Conservation (phyloP, 2,113 vertebrate species). For the Actenoides lindsayi region DNA sequence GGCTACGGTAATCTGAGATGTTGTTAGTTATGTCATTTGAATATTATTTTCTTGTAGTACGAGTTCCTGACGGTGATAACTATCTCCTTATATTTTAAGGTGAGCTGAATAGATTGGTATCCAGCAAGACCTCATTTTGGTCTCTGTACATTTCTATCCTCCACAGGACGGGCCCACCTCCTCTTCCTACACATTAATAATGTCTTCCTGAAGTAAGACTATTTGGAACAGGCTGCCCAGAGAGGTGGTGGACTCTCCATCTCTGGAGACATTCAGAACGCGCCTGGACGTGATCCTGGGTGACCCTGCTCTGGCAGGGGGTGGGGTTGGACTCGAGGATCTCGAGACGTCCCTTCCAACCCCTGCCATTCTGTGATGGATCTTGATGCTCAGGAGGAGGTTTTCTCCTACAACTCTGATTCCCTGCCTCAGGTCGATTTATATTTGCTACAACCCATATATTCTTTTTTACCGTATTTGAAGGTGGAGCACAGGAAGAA, state of each 20-base stretch:
- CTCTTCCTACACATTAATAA: not conserved
- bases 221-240: not conserved
- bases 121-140: not conserved
- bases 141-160: not conserved
- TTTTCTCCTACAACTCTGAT: not conserved
- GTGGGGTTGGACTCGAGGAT: no score
- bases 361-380: no score
- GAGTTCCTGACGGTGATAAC: constrained; percentile 16
- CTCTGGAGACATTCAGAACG: no score
- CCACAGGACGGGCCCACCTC: not conserved
- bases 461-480: not conserved
- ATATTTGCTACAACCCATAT: not conserved
- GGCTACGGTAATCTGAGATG: not conserved
- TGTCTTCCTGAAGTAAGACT: not conserved
- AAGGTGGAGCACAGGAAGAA: not conserved
- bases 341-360: no score
- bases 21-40: constrained; percentile 26
- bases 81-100: constrained; percentile 3
- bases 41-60: constrained; percentile 20
- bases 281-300: no score
- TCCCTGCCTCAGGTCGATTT: not conserved
- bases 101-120: not conserved
- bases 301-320: no score
- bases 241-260: no score
- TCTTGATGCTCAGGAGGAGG: not conserved